A percentile compares a stretch with the other conserved stretches of the same genome.
phyloP scores from a whole-genome alignment of 2,113 vertebrate species.

The Lagopus muta region DNA sequence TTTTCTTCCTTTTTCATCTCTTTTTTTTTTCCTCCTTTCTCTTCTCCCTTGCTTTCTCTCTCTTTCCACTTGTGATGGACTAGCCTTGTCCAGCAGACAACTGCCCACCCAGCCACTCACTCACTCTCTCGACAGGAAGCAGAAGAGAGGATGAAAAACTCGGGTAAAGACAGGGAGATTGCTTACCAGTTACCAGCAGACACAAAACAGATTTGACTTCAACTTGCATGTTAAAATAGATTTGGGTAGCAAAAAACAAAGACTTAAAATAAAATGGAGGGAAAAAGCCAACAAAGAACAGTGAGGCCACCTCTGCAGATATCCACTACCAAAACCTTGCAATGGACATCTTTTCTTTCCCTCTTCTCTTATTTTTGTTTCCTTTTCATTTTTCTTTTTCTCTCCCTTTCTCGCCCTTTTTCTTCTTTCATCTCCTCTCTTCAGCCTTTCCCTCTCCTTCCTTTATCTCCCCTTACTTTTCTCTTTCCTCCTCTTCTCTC shows the following conservation, averaged over 20 bases:
- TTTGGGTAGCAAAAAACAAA: background rate
- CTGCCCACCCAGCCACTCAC: background rate
- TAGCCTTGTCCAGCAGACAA: background rate
- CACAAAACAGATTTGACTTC: background rate
- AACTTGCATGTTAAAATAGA: background rate
- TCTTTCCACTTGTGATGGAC: background rate
- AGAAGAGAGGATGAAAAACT: background rate
- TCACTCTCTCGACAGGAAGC: background rate
- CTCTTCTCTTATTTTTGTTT: background rate
- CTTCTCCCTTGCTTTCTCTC: background rate
- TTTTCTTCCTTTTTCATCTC: too few relatives aligned
- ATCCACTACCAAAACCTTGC: accelerated
- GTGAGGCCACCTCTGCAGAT: background rate
- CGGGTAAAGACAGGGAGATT: background rate
- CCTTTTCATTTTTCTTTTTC: background rate
- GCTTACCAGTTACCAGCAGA: background rate
- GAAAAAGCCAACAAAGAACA: background rate
- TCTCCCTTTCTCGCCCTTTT: background rate
- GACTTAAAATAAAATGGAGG: background rate
- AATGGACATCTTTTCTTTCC: background rate
- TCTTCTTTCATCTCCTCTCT: background rate
- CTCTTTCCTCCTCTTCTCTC: background rate
- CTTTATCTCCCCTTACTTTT: background rate
- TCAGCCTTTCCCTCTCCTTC: background rate
- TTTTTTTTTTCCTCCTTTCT: background rate